phyloP scores from a whole-genome alignment of 2,113 vertebrate genomes.

The Seriola dumerili region DNA sequence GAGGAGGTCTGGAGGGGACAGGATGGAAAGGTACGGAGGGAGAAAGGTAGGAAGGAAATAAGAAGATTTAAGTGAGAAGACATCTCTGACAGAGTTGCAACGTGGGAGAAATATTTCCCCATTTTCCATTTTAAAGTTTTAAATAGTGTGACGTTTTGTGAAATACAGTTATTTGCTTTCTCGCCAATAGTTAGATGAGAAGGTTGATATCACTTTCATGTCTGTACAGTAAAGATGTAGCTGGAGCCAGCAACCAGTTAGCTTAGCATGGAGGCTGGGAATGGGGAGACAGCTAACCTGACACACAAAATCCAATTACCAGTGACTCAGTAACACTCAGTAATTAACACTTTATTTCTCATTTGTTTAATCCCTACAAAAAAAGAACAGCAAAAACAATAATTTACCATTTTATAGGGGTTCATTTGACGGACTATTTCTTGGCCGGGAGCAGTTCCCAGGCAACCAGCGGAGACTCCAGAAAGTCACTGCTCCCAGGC shows the following conservation, averaged over 20 bases:
- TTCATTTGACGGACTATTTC: not conserved
- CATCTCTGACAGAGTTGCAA: not conserved
- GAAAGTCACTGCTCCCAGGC: not conserved
- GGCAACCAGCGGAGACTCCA: constrained; percentile 12
- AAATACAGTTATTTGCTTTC: not conserved
- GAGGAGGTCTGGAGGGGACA: constrained; percentile 21
- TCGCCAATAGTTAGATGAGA: not conserved
- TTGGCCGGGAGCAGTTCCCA: constrained; percentile 19
- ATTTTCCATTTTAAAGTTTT: not conserved
- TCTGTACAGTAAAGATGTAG: not conserved
- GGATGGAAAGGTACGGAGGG: not conserved
- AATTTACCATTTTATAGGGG: not conserved
- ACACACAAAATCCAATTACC: not conserved
- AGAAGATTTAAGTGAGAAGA: not conserved
- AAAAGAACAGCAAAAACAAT: not conserved
- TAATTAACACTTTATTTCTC: not conserved
- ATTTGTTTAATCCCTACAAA: not conserved
- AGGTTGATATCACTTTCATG: not conserved
- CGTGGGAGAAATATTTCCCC: not conserved
- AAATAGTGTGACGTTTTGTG: not conserved
- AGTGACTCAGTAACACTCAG: not conserved
- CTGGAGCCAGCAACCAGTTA: not conserved
- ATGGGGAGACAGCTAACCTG: not conserved
- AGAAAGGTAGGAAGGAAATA: not conserved
- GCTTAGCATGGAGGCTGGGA: not conserved